Evolutionary conservation across 2,113 vertebrate species (phyloP), one percentile per base, ranked within the genome.

Genomic region (Boleophthalmus pectinirostris): DNA sequence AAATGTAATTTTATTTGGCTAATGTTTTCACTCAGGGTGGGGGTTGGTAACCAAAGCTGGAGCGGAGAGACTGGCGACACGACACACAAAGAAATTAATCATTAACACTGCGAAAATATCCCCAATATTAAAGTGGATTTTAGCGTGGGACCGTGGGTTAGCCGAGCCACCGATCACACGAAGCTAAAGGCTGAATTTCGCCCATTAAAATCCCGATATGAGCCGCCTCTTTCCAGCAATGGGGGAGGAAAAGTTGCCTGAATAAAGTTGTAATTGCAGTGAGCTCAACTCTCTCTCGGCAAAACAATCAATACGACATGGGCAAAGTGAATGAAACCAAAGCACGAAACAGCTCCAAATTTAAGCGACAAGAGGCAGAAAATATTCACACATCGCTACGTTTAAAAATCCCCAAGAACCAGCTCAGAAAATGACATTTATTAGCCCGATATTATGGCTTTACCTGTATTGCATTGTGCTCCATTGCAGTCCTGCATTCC

Each of bases 31-130:
- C 58, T 78, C 81, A 53, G 89, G 89, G 92, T 93, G 92, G 90
- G 91, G 91, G 87, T 91, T 86, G 90, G 89, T 87, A 83, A 77
- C 72, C 66, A 60, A 23, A 75, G 75, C 70, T 82, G 68, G 75
- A 84, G 73, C 77, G 4, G 68, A 86, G 83, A 29, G 25, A 72
- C 85, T 88, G 88, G 85, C 91, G 91, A 92, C 90, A 92, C 91
- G 87, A 91, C 90, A 91, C 92, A 93, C 93, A 94, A 94, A 94
- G 92, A 93, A 91, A 94, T 94, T 90, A 94, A 94, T 94, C 91
- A 94, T 93, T 93, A 93, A 93, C 91, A 57, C 71, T 24, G 57
- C 33, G 73, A 83, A 87, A 90, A 92, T 90, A 91, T 87, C 77
- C 80, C 81, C 85, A 85, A 93, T 90, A 92, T 88, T 85, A 75